These are phyloP conservation scores for Pitta sordida DNA, from an alignment of 2,113 vertebrate genomes.

Conservation along the genomic window DNA sequence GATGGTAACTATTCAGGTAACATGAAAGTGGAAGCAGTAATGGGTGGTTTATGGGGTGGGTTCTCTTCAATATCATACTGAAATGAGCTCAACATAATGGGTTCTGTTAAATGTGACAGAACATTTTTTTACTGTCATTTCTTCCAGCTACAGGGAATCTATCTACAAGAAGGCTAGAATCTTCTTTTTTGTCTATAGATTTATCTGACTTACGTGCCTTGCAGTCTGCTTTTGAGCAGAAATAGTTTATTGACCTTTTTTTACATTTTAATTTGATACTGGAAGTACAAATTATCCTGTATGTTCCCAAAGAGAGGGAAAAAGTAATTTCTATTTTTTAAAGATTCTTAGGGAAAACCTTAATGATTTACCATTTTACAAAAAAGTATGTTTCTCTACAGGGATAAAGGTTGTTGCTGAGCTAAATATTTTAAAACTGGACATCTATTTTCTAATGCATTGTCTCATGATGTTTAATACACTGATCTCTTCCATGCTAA, in stretches of 20 bases:
- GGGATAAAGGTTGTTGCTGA: neutral
- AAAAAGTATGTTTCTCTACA: neutral
- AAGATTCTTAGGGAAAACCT: neutral
- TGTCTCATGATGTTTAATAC: neutral
- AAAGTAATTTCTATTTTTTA: neutral
- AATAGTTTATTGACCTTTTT: neutral
- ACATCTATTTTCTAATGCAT: neutral
- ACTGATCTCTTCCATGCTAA: neutral
- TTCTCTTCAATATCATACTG: neutral
- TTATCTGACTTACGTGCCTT: neutral
- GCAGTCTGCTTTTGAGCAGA: neutral
- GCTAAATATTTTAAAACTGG: constrained; percentile 9
- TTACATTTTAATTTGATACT: neutral
- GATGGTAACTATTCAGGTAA: neutral
- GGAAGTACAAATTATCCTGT: neutral
- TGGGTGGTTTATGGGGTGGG: neutral
- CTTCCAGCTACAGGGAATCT: neutral
- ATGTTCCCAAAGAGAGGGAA: neutral
- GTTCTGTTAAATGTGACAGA: neutral
- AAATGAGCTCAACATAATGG: neutral
- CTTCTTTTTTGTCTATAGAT: neutral
- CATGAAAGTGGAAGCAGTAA: neutral
- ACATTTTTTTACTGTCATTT: neutral
- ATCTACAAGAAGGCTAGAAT: neutral
- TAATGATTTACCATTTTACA: neutral